Conservation (phyloP, 2,797 vertebrate species). For the Gymnodraco acuticeps region DNA sequence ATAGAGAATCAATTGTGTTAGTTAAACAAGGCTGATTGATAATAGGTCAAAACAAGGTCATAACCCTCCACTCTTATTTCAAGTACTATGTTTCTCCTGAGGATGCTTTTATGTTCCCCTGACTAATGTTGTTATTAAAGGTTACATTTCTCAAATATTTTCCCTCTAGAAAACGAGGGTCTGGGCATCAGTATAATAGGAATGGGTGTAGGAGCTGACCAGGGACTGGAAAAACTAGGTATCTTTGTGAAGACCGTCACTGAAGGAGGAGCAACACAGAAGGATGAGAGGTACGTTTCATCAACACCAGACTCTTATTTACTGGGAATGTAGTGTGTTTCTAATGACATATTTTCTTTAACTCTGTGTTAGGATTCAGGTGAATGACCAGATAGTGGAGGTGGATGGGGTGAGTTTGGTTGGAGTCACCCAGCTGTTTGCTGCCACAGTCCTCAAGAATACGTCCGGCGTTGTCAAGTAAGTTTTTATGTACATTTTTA, state of each 20-base stretch:
- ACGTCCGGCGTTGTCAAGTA: constrained; percentile 92
- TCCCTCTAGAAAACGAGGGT: constrained; percentile 86
- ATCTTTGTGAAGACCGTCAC: constrained; percentile 95
- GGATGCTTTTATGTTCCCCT: neutral
- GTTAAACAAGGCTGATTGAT: neutral
- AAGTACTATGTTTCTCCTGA: neutral
- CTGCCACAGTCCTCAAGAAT: constrained; percentile 93
- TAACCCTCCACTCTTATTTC: neutral
- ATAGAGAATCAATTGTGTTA: neutral
- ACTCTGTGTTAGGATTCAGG: constrained; percentile 84
- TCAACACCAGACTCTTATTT: neutral
- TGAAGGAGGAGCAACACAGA: constrained; percentile 89
- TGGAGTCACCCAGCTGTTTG: constrained; percentile 93
- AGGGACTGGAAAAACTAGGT: constrained; percentile 93
- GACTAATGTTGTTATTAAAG: neutral
- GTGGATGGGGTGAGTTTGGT: constrained; percentile 92
- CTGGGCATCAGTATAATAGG: constrained; percentile 95
- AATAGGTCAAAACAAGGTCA: neutral
- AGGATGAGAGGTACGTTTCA: constrained; percentile 86
- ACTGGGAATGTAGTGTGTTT: neutral
- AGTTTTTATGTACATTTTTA: constrained; percentile 21
- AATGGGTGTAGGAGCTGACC: constrained; percentile 95
- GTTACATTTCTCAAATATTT: neutral
- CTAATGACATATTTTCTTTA: neutral
- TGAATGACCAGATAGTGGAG: constrained; percentile 95